Evolutionary conservation across 2,113 vertebrate genomes (phyloP).

Genomic region (Hemiprocne comata): DNA sequence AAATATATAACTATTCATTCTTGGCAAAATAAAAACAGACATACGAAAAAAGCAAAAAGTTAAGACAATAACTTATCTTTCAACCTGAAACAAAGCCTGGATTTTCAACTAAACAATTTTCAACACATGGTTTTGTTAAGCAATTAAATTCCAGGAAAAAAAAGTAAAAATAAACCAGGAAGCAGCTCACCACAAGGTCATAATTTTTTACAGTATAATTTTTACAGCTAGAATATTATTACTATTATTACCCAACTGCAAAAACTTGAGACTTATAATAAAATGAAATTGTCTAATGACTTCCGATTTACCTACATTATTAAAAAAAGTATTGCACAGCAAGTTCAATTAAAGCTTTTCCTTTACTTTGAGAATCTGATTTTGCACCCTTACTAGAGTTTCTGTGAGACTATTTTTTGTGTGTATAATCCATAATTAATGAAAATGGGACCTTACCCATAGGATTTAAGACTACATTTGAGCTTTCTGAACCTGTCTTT

Average conservation of each 20-base stretch:
- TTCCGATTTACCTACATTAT: not conserved
- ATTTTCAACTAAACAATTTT: not conserved
- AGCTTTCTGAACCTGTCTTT: not conserved
- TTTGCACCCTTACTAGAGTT: not conserved
- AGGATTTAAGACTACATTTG: not conserved
- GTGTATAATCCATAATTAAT: not conserved
- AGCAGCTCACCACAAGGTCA: not conserved
- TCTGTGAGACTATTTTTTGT: not conserved
- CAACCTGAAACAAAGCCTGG: not conserved
- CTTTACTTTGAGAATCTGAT: not conserved
- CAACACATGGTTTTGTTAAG: not conserved
- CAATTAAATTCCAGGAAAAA: not conserved
- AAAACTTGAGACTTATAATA: not conserved
- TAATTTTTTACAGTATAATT: not conserved
- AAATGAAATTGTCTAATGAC: not conserved
- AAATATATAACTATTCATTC: not conserved
- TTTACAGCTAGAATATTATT: not conserved
- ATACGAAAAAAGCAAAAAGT: not conserved
- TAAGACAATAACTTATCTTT: not conserved
- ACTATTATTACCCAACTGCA: not conserved
- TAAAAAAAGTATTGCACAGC: not conserved
- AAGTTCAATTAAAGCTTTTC: not conserved
- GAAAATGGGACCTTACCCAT: not conserved
- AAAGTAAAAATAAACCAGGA: rapidly evolving
- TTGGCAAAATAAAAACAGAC: not conserved